These are phyloP conservation scores for Plusia festucae DNA, from an alignment of 2,888 invertebrate genomes.

Conservation along the genomic window DNA sequence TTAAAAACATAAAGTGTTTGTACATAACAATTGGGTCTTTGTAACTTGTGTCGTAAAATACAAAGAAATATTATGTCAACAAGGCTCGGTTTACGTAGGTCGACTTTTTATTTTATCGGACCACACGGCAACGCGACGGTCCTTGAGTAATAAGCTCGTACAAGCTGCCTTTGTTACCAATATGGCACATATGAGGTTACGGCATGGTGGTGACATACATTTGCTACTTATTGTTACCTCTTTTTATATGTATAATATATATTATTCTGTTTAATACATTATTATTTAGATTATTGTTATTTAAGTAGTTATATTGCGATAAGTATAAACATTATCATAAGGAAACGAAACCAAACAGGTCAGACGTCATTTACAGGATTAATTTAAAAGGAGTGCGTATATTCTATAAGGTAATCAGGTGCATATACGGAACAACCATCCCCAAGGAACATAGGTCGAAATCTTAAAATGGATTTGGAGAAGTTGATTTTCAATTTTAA, in stretches of 20 bases:
- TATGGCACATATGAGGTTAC: slow-evolving; percentile 27
- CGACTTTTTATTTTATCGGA: slow-evolving; percentile 53
- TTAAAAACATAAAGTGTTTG: slow-evolving; percentile 33
- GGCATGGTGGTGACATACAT: background rate
- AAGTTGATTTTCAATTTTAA: no score
- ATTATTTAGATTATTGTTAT: slow-evolving; percentile 1
- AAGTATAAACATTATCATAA: background rate
- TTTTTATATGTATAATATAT: background rate
- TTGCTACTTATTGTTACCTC: background rate
- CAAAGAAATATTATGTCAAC: slow-evolving; percentile 55
- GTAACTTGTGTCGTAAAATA: slow-evolving; percentile 45
- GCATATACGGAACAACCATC: no score
- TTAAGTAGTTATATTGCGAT: background rate
- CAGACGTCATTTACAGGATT: no score
- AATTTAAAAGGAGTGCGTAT: no score
- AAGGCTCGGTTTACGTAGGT: slow-evolving; percentile 51
- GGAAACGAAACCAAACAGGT: background rate
- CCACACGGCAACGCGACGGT: slow-evolving; percentile 49
- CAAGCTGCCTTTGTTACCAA: slow-evolving; percentile 51
- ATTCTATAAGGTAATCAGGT: no score
- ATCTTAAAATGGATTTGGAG: no score
- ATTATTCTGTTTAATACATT: background rate
- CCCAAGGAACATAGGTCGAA: no score
- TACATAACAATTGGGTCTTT: slow-evolving; percentile 43
- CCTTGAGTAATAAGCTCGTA: slow-evolving; percentile 47